Conservation (phyloP, 2,113 vertebrate species). For the Brienomyrus longianalis region DNA sequence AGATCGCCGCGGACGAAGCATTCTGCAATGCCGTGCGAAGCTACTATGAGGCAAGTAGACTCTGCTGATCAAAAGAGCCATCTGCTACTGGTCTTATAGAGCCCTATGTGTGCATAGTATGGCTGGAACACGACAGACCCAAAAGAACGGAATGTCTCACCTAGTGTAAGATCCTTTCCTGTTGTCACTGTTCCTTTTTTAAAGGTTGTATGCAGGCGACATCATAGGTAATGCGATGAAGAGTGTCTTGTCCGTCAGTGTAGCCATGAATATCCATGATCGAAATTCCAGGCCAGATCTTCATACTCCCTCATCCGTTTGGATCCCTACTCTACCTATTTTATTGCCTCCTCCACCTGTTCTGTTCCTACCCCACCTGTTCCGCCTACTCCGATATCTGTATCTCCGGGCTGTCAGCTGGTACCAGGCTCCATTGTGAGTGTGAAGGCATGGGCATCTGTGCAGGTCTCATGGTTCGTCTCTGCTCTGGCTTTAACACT, state of each 20-base stretch:
- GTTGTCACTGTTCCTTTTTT: not conserved
- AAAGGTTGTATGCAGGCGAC: not conserved
- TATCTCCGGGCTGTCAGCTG: not conserved
- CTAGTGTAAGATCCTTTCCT: not conserved
- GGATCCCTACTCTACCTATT: not conserved
- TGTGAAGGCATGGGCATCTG: not conserved
- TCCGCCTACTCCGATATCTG: not conserved
- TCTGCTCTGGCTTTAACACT: not conserved
- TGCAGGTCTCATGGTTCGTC: not conserved
- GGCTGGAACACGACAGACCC: not conserved
- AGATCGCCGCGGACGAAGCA: conserved; percentile 90
- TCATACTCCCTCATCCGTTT: not conserved
- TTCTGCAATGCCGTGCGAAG: conserved; percentile 93
- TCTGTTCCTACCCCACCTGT: not conserved
- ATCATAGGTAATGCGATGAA: not conserved
- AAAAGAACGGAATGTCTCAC: not conserved
- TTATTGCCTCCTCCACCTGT: not conserved
- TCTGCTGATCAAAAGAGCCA: not conserved
- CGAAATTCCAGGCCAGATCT: not conserved
- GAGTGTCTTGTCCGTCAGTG: not conserved
- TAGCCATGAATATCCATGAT: not conserved
- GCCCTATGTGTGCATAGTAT: not conserved
- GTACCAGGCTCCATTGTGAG: not conserved
- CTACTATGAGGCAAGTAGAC: conserved; percentile 79
- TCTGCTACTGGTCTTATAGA: not conserved